Base-by-base conservation (phyloP, 92 coral and sea anemone genomes). In the Montipora capitata region DNA sequence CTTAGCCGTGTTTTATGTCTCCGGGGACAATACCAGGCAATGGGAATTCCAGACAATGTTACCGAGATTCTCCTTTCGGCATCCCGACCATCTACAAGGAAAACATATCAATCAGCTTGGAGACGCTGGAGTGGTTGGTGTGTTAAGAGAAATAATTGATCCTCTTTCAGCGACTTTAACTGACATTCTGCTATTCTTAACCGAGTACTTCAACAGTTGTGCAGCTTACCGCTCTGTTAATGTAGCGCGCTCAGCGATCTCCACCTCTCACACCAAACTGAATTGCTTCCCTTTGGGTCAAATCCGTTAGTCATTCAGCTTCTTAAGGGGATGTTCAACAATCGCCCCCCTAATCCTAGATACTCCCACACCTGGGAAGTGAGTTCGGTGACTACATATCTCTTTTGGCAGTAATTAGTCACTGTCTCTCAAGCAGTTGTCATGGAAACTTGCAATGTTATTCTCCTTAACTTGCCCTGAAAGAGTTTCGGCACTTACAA, bases 11-110 rank as follows among this genome's bases (percentile, higher is more conserved):
- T 27, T 27, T 27, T 1, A 27, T 27, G 35, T 27, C 35, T 27
- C 35, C 35, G 35, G 35, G 27, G 35, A 27, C 35, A 27, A 27
- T 27, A 27, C 35, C 35, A 27, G 35, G 35, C 35, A 27, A 27
- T 27, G 35, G 91, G 85, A 40, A 12, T 86, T 91, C 67, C 91
- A 64, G 41, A 43, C 59, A 68, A 67, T 58, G 72, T 64, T 81
- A 79, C 78, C 82, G 16, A 88, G 41, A 63, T 90, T 67, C 81
- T 90, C 61, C 57, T 84, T 52, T 68, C 93, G 78, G 87, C 93
- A 66, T 73, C 93, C 83, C 86, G 81, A 20, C 44, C 51, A 77
- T 91, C 88, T 88, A 86, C 35, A 27, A 27, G 35, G 35, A 27
- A 27, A 27, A 27, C 35, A 27, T 27, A 27, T 27, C 35, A 27